Evolutionary conservation across 2,888 invertebrate genomes (phyloP).

Genomic region (Caenorhabditis angaria): DNA sequence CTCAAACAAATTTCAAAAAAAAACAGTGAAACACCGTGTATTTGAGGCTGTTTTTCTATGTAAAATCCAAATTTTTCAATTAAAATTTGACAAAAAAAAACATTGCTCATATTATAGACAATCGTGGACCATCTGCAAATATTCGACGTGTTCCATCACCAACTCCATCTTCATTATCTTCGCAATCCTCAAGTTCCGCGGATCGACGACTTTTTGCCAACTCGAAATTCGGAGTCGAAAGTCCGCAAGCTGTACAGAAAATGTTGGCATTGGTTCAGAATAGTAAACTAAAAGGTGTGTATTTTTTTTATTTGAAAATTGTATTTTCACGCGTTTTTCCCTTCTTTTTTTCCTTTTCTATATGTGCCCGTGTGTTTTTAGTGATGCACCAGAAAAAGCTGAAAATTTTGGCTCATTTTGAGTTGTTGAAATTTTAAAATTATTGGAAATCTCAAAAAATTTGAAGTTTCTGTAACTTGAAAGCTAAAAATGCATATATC

Average conservation of each 20-base stretch:
- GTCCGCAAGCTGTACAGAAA: constrained; percentile 95
- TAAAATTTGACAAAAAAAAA: not conserved
- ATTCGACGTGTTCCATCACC: constrained; percentile 80
- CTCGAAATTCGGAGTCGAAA: constrained; percentile 81
- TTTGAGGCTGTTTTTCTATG: too few relatives aligned
- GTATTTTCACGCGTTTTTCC: not conserved
- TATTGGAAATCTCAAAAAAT: not conserved
- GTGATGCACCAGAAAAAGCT: too few relatives aligned
- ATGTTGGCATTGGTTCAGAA: constrained; percentile 81
- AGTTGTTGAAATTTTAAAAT: not conserved
- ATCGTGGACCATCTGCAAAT: constrained; percentile 27
- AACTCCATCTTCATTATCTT: constrained; percentile 82
- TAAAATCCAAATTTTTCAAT: too few relatives aligned
- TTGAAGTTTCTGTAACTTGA: too few relatives aligned
- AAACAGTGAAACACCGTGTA: too few relatives aligned
- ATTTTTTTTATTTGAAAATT: not conserved
- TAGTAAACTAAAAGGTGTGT: constrained; percentile 49
- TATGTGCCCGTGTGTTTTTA: too few relatives aligned
- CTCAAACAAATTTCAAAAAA: not conserved
- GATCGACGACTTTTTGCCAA: constrained; percentile 41
- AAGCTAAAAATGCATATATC: too few relatives aligned
- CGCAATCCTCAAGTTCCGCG: constrained; percentile 79
- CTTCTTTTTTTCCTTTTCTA: not conserved
- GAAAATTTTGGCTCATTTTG: too few relatives aligned
- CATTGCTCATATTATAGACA: constrained; percentile 16